phyloP scores from a whole-genome alignment of 2,113 vertebrate species.

The Okapia johnstoni region DNA sequence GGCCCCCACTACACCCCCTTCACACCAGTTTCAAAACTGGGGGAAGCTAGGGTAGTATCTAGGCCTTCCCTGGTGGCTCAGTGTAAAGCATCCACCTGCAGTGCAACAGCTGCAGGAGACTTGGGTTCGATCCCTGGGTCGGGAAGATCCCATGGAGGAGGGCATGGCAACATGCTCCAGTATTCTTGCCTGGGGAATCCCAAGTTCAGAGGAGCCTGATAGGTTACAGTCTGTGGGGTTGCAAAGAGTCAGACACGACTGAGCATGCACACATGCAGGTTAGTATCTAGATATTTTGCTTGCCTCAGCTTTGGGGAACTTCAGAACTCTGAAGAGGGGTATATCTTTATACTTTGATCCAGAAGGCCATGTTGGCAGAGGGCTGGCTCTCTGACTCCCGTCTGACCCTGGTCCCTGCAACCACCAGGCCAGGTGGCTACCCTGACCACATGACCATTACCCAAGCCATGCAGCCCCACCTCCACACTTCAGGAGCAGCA shows the following conservation, averaged over 20 bases:
- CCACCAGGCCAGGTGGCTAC: background rate
- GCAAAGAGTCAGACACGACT: background rate
- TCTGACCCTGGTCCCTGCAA: background rate
- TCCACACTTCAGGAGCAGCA: background rate
- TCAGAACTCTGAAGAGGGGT: background rate
- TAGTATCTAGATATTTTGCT: background rate
- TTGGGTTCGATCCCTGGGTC: background rate
- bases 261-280: background rate
- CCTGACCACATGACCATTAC: background rate
- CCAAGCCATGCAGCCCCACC: rapidly evolving
- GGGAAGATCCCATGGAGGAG: background rate
- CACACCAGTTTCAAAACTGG: background rate
- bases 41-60: background rate
- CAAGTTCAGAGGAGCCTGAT: background rate
- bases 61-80: background rate
- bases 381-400: background rate
- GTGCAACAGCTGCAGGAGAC: background rate
- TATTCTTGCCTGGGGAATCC: background rate
- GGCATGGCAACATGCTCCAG: background rate
- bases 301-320: background rate
- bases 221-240: background rate
- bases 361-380: background rate
- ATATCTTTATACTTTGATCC: background rate
- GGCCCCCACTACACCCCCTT: background rate
- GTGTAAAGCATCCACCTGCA: background rate